Conservation (phyloP, 2,113 vertebrate species). For the Silurus asotus region DNA sequence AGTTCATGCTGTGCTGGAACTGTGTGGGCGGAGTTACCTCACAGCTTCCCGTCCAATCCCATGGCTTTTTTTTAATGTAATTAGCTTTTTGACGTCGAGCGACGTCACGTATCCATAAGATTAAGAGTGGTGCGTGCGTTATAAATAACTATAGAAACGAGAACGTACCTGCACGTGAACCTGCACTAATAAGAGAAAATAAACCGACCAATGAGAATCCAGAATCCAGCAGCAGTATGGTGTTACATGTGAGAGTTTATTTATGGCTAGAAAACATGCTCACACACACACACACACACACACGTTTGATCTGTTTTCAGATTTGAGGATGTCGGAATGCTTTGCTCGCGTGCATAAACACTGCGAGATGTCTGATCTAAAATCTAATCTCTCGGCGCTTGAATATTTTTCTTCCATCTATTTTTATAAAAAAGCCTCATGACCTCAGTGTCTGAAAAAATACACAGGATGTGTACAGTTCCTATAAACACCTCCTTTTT, state of each 20-base stretch:
- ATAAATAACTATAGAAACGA: too few species aligned
- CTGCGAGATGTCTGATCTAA: not conserved
- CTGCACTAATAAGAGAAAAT: too few species aligned
- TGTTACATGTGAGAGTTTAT: not conserved
- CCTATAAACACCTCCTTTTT: not conserved
- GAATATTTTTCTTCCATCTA: not conserved
- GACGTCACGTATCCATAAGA: too few species aligned
- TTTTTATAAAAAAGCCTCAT: not conserved
- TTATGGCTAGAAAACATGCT: not conserved
- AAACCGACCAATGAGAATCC: not conserved
- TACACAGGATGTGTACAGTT: not conserved
- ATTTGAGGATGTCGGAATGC: not conserved
- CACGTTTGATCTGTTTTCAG: not conserved
- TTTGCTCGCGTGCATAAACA: slow-evolving; percentile 1
- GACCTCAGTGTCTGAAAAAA: not conserved
- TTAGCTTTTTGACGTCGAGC: too few species aligned
- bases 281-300: not conserved
- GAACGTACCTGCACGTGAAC: too few species aligned
- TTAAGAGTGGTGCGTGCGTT: too few species aligned
- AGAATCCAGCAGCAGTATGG: not conserved
- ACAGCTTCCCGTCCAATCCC: not conserved
- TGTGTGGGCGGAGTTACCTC: too few species aligned
- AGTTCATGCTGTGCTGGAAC: too few species aligned
- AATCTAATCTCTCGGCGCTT: not conserved
- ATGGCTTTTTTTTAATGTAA: not conserved